These are phyloP conservation scores for Drosophila greeni DNA, from an alignment of 2,888 invertebrate genomes.

Conservation along the genomic window DNA sequence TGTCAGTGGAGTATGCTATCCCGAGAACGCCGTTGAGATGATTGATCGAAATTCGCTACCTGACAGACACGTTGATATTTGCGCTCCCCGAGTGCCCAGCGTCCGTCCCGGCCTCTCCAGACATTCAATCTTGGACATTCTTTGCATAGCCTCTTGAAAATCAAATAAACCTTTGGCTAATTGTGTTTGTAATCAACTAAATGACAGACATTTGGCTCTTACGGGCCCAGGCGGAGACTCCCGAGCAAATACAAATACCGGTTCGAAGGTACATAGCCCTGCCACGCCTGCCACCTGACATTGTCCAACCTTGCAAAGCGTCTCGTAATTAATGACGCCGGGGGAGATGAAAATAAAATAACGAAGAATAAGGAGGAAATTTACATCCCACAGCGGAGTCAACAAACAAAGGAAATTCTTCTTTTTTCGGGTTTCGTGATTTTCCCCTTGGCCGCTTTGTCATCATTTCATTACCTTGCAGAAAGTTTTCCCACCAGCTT, in stretches of 20 bases:
- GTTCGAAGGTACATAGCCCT: conserved; percentile 47
- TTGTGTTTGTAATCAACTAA: conserved; percentile 73
- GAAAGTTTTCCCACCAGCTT: conserved; percentile 46
- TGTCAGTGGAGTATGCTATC: conserved; percentile 29
- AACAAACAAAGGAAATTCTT: conserved; percentile 57
- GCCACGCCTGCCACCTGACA: conserved; percentile 24
- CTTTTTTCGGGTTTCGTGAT: conserved; percentile 39
- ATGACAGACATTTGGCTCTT: conserved; percentile 64
- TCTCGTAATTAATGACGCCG: conserved; percentile 62
- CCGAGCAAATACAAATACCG: conserved; percentile 51
- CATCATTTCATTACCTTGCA: conserved; percentile 69
- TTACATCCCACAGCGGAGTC: conserved; percentile 57
- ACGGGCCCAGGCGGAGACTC: conserved; percentile 35
- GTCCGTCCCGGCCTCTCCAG: conserved; percentile 23
- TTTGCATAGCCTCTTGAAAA: conserved; percentile 56
- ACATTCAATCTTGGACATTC: conserved; percentile 39
- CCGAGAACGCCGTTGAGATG: conserved; percentile 19
- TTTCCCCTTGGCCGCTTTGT: conserved; percentile 61
- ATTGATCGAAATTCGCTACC: conserved; percentile 33
- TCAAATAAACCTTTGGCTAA: conserved; percentile 69
- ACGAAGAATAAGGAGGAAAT: conserved; percentile 40
- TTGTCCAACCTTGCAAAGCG: conserved; percentile 18
- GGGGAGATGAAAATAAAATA: conserved; percentile 8
- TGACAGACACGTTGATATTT: conserved; percentile 25
- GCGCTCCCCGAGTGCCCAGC: conserved; percentile 11